These are phyloP conservation scores for Empidonax traillii DNA, from an alignment of 2,113 vertebrate genomes.

Conservation along the genomic window DNA sequence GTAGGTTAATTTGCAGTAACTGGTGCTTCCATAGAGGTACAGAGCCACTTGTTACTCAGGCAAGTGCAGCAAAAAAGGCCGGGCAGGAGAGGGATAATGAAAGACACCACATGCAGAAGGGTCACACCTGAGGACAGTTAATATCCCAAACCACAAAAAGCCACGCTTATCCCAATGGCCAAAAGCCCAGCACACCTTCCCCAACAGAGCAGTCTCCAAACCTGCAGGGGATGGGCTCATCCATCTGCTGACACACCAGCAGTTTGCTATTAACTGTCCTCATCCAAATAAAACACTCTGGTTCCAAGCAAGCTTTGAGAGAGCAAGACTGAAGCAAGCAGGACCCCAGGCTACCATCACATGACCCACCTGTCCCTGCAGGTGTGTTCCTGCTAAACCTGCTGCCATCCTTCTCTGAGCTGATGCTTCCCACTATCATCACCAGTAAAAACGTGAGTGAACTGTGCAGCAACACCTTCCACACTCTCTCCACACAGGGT, in stretches of 20 bases:
- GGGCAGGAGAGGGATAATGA: not conserved
- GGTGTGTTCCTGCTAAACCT: not conserved
- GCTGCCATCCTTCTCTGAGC: not conserved
- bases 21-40: slow-evolving; percentile 65
- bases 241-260: not conserved
- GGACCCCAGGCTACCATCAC: not conserved
- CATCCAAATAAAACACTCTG: not conserved
- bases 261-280: slow-evolving; percentile 55
- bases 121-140: slow-evolving; percentile 21
- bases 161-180: not conserved
- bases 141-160: slow-evolving; percentile 5
- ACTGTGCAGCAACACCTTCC: not conserved
- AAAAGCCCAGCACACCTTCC: not conserved
- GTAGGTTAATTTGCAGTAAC: slow-evolving; percentile 53
- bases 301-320: slow-evolving; percentile 25
- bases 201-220: not conserved
- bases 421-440: not conserved
- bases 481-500: not conserved
- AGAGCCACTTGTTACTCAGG: slow-evolving; percentile 56
- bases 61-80: slow-evolving; percentile 29
- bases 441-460: not conserved
- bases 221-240: not conserved
- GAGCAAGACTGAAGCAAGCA: not conserved
- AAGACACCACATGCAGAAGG: slow-evolving; percentile 33
- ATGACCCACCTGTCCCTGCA: not conserved